A percentile compares a stretch with the other conserved stretches of the same genome.
Evolutionary conservation across 1,140 invertebrate species (phyloP).

Genomic region (Linepithema humile): DNA sequence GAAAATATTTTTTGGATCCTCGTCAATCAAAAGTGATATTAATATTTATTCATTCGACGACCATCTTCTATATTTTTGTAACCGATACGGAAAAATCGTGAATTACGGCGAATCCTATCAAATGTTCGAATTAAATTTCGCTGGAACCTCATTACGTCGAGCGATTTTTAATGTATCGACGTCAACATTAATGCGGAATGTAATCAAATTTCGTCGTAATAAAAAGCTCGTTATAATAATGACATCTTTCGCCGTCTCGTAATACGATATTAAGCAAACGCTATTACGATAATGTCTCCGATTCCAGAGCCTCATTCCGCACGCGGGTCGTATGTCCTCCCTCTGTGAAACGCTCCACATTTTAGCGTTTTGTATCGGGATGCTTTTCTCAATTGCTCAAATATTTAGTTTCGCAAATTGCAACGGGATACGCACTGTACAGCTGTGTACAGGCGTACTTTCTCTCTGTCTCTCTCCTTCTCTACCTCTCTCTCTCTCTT

Average conservation of each 20-base stretch:
- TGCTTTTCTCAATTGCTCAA: slow-evolving; percentile 23
- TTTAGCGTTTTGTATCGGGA: not conserved
- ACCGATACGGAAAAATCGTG: not conserved
- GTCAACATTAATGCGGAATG: slow-evolving; percentile 8
- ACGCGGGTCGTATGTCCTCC: not conserved
- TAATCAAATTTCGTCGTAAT: slow-evolving; percentile 7
- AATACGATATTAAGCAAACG: slow-evolving; percentile 25
- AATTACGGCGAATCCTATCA: not conserved
- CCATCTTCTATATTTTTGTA: not conserved
- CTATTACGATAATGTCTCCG: slow-evolving; percentile 27
- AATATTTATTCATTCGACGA: slow-evolving; percentile 9
- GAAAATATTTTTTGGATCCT: slow-evolving; percentile 19
- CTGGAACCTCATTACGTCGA: not conserved
- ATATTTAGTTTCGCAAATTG: slow-evolving; percentile 57
- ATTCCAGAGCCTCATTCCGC: slow-evolving; percentile 9
- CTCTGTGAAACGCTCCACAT: not conserved
- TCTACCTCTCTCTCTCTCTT: too few relatives aligned
- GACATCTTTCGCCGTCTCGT: not conserved
- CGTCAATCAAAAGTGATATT: slow-evolving; percentile 15
- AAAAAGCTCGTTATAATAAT: not conserved
- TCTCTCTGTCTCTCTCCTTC: too few relatives aligned
- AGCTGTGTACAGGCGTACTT: slow-evolving; percentile 4
- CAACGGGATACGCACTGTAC: slow-evolving; percentile 26
- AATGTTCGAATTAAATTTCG: not conserved
- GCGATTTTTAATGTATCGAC: not conserved